Conservation (phyloP, 2,113 vertebrate species). For the Capra hircus region DNA sequence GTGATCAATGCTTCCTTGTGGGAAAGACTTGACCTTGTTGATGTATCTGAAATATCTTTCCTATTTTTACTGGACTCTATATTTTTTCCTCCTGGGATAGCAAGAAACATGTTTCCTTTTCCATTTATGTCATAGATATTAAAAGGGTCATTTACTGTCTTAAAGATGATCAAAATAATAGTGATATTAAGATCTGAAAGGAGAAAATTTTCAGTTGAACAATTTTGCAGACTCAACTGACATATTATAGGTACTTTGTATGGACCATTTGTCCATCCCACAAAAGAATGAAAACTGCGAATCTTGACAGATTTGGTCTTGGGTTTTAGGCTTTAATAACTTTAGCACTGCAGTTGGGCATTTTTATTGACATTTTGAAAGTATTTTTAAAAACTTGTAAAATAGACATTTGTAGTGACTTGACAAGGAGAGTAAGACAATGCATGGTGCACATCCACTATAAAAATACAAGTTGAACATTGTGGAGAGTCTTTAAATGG, state of each 20-base stretch:
- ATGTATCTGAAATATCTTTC: background rate
- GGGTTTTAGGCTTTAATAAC: background rate
- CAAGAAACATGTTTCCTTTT: background rate
- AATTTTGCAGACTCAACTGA: background rate
- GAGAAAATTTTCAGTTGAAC: background rate
- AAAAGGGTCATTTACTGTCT: background rate
- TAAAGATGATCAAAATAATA: background rate
- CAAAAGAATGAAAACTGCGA: background rate
- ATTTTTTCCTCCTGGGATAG: background rate
- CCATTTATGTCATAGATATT: background rate
- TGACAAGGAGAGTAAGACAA: background rate
- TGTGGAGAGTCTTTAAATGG: background rate
- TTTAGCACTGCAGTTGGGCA: background rate
- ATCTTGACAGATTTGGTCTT: background rate
- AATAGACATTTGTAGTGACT: slow-evolving; percentile 5
- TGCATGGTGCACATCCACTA: background rate
- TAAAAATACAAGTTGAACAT: background rate
- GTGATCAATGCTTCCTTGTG: background rate
- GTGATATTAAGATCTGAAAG: background rate
- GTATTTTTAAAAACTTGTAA: background rate
- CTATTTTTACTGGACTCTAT: background rate
- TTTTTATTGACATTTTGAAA: slow-evolving; percentile 41
- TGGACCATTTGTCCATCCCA: background rate
- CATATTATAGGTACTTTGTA: background rate
- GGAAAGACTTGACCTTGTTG: background rate